A percentile compares a stretch with the other conserved stretches of the same genome.
phyloP scores from a whole-genome alignment of 2,797 vertebrate species.

The Phyllotis vaccarum region DNA sequence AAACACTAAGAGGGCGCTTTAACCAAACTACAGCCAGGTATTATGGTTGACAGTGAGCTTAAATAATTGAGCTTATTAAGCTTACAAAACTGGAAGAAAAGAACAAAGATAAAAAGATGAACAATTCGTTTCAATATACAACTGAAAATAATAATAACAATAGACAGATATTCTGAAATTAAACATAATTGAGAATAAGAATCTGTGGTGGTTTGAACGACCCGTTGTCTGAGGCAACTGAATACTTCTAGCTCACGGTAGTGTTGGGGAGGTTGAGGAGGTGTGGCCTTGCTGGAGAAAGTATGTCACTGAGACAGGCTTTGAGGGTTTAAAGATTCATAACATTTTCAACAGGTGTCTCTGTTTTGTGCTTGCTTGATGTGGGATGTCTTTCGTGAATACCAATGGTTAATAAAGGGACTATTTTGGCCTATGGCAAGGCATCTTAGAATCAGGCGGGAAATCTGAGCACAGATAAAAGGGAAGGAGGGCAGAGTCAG shows the following conservation, averaged over 20 bases:
- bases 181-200: neutral
- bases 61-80: neutral
- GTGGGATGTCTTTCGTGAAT: no score
- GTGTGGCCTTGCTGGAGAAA: neutral
- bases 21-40: neutral
- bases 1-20: neutral
- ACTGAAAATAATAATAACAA: neutral
- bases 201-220: neutral
- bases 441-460: no score
- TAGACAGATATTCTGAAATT: neutral
- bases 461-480: no score
- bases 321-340: neutral
- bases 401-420: no score
- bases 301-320: no score
- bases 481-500: no score
- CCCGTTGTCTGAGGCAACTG: no score
- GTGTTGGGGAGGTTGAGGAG: neutral
- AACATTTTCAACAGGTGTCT: neutral
- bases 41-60: neutral
- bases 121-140: neutral
- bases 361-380: neutral
- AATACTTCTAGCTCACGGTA: neutral
- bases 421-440: no score
- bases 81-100: conserved; percentile 35
- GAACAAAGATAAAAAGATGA: neutral